A percentile compares a stretch with the other conserved stretches of the same genome.
These are phyloP conservation scores for Ommatoiulus sabulosus DNA, from an alignment of 2,888 invertebrate species.

Conservation along the genomic window DNA sequence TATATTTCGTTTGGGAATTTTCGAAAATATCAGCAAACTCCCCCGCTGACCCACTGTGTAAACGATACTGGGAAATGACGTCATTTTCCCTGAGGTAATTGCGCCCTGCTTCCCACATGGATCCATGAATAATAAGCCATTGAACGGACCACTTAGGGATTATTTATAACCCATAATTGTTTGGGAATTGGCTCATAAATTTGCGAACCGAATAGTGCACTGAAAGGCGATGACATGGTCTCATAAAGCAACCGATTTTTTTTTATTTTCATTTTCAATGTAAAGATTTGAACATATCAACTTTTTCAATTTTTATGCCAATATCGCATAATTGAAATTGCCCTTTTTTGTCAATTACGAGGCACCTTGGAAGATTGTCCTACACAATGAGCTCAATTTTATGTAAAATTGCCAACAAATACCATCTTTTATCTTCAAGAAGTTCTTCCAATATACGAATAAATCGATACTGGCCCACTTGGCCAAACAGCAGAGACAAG, in stretches of 20 bases:
- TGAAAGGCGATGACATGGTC: not conserved
- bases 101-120: not conserved
- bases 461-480: not conserved
- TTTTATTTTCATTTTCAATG: not conserved
- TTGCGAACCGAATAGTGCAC: not conserved
- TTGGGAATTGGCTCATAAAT: constrained; percentile 1
- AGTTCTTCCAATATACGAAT: not conserved
- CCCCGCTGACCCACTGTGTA: not conserved
- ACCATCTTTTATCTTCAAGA: not conserved
- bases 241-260: not conserved
- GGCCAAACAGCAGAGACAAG: not conserved
- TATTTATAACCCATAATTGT: constrained; percentile 16
- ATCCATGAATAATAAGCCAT: constrained; percentile 27
- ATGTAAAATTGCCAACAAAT: not conserved
- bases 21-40: not conserved
- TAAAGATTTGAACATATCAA: not conserved
- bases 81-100: not conserved
- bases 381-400: not conserved
- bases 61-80: not conserved
- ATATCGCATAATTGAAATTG: too few species aligned
- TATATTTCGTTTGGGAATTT: not conserved
- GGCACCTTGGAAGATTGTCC: not conserved
- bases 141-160: not conserved
- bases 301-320: not conserved
- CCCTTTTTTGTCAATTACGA: not conserved